Percentiles rank a stretch among this genome's conserved stretches.
phyloP scores from a whole-genome alignment of 2,113 vertebrate genomes.

The Osmerus mordax region DNA sequence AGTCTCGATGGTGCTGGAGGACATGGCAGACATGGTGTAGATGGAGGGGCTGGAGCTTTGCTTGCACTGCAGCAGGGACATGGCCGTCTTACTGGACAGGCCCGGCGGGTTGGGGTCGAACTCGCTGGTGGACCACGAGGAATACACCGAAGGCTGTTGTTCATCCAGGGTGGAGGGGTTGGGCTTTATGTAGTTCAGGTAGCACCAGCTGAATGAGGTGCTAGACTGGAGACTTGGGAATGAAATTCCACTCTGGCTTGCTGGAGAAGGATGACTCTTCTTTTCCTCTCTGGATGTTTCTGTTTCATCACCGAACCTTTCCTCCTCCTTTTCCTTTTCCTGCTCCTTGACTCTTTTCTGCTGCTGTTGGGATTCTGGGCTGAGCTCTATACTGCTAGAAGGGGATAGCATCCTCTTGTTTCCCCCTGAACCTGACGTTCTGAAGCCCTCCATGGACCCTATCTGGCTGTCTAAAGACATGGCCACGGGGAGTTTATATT shows the following conservation, averaged over 20 bases:
- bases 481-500: constrained; percentile 67
- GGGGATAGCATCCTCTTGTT: constrained; percentile 91
- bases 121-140: constrained; percentile 87
- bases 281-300: constrained; percentile 32
- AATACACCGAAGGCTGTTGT: constrained; percentile 86
- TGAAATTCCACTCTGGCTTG: constrained; percentile 74
- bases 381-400: constrained; percentile 86
- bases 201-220: constrained; percentile 97
- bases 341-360: constrained; percentile 94
- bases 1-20: constrained; percentile 54
- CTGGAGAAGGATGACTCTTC: constrained; percentile 55
- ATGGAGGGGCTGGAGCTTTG: constrained; percentile 87
- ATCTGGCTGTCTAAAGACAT: constrained; percentile 59
- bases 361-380: constrained; percentile 82
- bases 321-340: constrained; percentile 73
- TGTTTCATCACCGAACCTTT: constrained; percentile 17
- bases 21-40: constrained; percentile 86
- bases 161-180: constrained; percentile 84
- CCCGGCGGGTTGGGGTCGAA: constrained; percentile 93
- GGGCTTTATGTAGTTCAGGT: constrained; percentile 94
- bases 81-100: constrained; percentile 87
- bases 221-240: constrained; percentile 88
- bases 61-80: constrained; percentile 90
- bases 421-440: constrained; percentile 73
- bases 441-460: constrained; percentile 65